phyloP scores from a whole-genome alignment of 2,888 invertebrate genomes.

The Ditula angustiorana region DNA sequence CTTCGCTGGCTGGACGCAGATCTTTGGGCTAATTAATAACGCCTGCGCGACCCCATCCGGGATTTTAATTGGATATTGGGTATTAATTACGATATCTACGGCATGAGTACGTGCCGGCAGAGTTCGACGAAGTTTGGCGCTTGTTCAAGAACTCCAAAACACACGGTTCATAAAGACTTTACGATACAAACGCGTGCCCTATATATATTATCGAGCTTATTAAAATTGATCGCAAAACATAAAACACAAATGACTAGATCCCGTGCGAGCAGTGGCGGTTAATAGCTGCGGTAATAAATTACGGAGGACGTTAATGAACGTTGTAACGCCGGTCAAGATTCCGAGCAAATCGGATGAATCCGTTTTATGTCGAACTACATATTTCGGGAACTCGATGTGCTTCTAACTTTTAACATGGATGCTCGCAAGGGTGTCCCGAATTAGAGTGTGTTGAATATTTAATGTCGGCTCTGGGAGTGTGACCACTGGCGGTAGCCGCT shows the following conservation, averaged over 20 bases:
- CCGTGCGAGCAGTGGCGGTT: conserved; percentile 9
- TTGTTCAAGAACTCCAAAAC: neutral
- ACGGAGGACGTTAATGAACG: conserved; percentile 4
- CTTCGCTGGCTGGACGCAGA: neutral
- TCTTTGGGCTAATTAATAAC: conserved; percentile 16
- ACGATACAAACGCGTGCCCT: neutral
- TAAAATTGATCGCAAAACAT: conserved; percentile 21
- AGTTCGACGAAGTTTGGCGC: neutral
- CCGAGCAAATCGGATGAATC: conserved; percentile 7
- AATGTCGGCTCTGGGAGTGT: neutral
- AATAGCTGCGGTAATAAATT: conserved; percentile 13
- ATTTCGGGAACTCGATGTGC: neutral
- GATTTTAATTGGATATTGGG: conserved; percentile 19
- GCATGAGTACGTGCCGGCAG: neutral
- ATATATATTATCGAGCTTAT: conserved; percentile 7
- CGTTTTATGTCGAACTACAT: conserved; percentile 3
- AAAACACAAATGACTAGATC: conserved; percentile 14
- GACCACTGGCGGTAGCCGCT: no score
- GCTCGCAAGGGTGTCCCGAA: neutral
- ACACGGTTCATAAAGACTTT: neutral
- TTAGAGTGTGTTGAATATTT: conserved; percentile 17
- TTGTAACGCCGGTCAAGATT: conserved; percentile 5
- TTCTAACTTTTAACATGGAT: conserved; percentile 3
- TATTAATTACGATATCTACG: conserved; percentile 7
- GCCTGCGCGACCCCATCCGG: conserved; percentile 8